Base-by-base conservation (phyloP, 2,888 invertebrate genomes). In the Scaptomyza cyrtandrae region DNA sequence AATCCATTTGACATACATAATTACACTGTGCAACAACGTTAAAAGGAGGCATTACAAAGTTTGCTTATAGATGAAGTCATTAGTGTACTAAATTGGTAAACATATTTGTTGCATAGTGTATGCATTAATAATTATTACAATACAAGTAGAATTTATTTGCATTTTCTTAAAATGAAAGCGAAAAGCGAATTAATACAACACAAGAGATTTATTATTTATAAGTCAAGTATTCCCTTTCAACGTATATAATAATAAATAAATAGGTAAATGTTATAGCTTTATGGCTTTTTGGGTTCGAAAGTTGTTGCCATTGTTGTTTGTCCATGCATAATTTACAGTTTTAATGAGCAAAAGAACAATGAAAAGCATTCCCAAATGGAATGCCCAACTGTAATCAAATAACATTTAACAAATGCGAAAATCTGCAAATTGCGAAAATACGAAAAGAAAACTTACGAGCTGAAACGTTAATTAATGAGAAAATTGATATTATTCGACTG, bases 391-490 rank as follows among this genome's bases (percentile, higher is more conserved):
- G 74, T 80, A 33, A 10, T 61, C 62, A 67, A 82, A 78, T 80
- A 80, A 78, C 84, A 78, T 83, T 68, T 71, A 64, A 59, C 52
- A 74, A 71, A 56, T 60, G 57, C 49, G 56, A 50, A 50, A 49
- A 49, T n/a, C n/a, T n/a, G n/a, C n/a, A n/a, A n/a, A n/a, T n/a
- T n/a, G n/a, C n/a, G n/a, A n/a, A n/a, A n/a, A n/a, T n/a, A n/a
- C n/a, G n/a, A 60, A 77, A 81, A 71, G 74, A 64, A 70, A 80
- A 63, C 61, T 72, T 71, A 6, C 55, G 61, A 81, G 58, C 56
- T 70, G 66, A 43, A 59, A 74, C 72, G 65, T 76, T 86, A 84
- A 85, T 85, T 85, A 85, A 85, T 86, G 82, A 70, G 79, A 78
- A 82, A 82, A 77, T 75, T 85, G 71, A 67, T 85, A 77, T 71